Evolutionary conservation across 2,888 invertebrate species (phyloP).

Genomic region (Dicyrtoma fusca): DNA sequence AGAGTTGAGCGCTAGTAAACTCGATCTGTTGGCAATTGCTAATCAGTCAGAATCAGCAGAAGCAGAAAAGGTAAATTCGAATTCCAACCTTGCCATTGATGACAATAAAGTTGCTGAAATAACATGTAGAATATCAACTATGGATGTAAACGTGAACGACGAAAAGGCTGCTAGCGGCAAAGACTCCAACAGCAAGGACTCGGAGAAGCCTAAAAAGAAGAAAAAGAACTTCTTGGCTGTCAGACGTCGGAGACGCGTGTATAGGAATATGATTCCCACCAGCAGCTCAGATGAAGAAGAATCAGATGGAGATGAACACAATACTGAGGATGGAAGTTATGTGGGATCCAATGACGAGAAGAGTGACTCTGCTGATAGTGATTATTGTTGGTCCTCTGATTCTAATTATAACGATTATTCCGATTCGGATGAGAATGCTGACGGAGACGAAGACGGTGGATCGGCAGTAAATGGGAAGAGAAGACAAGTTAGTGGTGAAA

Average conservation of each 20-base stretch:
- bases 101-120: conserved; percentile 3
- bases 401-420: neutral
- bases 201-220: conserved; percentile 8
- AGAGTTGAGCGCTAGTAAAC: neutral
- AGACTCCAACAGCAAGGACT: neutral
- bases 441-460: neutral
- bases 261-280: conserved; percentile 23
- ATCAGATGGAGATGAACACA: conserved; percentile 27
- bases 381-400: neutral
- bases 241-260: conserved; percentile 35
- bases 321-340: conserved; percentile 22
- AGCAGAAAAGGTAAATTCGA: neutral
- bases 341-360: conserved; percentile 8
- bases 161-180: conserved; percentile 18
- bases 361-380: conserved; percentile 12
- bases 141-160: conserved; percentile 1
- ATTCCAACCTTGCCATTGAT: neutral
- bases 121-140: neutral
- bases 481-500: conserved; percentile 17
- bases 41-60: neutral
- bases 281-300: conserved; percentile 38
- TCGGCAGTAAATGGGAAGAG: too few relatives aligned
- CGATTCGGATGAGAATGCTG: conserved; percentile 1
- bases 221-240: conserved; percentile 33
- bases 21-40: too few relatives aligned